Conservation (phyloP, 2,113 vertebrate species). For the Danio rerio region DNA sequence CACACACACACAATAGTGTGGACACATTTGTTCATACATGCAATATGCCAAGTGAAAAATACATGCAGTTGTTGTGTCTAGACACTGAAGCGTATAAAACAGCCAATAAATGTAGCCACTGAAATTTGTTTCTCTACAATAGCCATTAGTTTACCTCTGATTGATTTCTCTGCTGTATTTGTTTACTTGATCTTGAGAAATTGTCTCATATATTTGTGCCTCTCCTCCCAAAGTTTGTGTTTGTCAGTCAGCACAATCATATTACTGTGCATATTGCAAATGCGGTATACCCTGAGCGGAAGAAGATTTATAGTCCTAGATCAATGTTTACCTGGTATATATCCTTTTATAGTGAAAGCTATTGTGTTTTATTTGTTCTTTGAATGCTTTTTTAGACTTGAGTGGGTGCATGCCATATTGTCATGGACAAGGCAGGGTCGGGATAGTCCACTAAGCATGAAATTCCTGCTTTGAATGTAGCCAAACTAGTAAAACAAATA, state of each 20-base stretch:
- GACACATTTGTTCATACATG: neutral
- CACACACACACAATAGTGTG: neutral
- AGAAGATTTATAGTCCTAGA: neutral
- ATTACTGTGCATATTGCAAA: neutral
- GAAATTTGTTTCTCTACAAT: neutral
- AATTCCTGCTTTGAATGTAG: constrained; percentile 58
- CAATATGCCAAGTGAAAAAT: neutral
- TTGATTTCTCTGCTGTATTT: neutral
- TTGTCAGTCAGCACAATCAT: constrained; percentile 16
- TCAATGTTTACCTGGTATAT: constrained; percentile 16
- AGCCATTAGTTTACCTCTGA: constrained; percentile 5
- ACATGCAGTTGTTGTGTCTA: neutral
- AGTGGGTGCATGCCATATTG: constrained; percentile 22
- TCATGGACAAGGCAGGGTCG: constrained; percentile 43
- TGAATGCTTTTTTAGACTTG: constrained; percentile 44
- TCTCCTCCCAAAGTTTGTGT: neutral
- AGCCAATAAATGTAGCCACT: constrained; percentile 3
- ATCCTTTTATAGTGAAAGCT: constrained; percentile 8
- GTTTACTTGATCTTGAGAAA: constrained; percentile 15
- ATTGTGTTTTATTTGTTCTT: constrained; percentile 19
- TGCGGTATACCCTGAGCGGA: neutral
- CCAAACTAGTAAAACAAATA: constrained; percentile 56
- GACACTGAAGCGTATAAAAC: neutral
- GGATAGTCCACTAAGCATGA: constrained; percentile 33
- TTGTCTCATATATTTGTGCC: constrained; percentile 15